Conservation (phyloP, 2,797 vertebrate species). For the Spea hammondii region DNA sequence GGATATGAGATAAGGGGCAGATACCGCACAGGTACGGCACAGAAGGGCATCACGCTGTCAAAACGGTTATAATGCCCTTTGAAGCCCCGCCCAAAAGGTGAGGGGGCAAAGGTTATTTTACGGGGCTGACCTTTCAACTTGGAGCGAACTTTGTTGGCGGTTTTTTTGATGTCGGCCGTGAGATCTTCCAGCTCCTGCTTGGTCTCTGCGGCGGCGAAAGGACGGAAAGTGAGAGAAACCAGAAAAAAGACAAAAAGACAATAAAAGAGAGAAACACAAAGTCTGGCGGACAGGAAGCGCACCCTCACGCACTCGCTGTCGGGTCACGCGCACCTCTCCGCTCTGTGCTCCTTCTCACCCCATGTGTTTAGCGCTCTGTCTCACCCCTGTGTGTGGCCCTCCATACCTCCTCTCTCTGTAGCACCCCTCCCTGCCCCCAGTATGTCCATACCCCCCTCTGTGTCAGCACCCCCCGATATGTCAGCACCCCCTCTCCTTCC, state of each 20-base stretch:
- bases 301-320: too few species aligned
- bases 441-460: too few species aligned
- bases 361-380: too few species aligned
- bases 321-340: too few species aligned
- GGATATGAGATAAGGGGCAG: not conserved
- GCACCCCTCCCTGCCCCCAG: too few species aligned
- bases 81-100: too few species aligned
- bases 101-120: too few species aligned
- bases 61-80: too few species aligned
- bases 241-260: not conserved
- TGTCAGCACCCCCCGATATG: too few species aligned
- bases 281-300: not conserved
- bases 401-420: not conserved
- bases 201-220: conserved; percentile 70
- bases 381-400: too few species aligned
- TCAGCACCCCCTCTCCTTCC: not conserved
- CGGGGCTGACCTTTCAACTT: conserved; percentile 91
- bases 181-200: conserved; percentile 95
- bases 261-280: not conserved
- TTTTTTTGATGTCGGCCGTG: conserved; percentile 95
- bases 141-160: conserved; percentile 95
- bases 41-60: not conserved
- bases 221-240: not conserved
- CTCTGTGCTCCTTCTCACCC: too few species aligned
- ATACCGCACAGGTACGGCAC: not conserved